phyloP scores from a whole-genome alignment of 2,113 vertebrate species.

The Corydoras maculifer region DNA sequence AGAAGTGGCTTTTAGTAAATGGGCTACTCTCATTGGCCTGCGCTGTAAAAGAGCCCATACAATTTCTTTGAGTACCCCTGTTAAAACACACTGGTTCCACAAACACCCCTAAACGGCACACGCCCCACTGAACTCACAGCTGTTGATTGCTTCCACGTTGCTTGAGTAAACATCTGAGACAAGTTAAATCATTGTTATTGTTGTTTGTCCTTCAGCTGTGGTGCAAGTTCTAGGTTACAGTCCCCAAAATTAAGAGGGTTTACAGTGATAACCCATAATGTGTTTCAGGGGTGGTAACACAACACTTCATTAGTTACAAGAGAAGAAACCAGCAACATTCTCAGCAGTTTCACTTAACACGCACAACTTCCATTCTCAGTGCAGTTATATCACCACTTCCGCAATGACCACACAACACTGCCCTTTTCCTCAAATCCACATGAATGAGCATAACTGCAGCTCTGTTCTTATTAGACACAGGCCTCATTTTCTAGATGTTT shows the following conservation, averaged over 20 bases:
- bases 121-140: slow-evolving; percentile 10
- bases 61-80: slow-evolving; percentile 9
- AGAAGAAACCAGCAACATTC: slow-evolving; percentile 19
- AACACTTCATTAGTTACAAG: slow-evolving; percentile 44
- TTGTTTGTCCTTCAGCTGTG: slow-evolving; percentile 44
- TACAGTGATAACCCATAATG: slow-evolving; percentile 17
- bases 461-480: slow-evolving; percentile 38
- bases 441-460: slow-evolving; percentile 14
- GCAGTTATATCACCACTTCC: slow-evolving; percentile 11
- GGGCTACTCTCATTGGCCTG: slow-evolving; percentile 7
- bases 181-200: slow-evolving; percentile 49
- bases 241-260: slow-evolving; percentile 14
- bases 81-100: slow-evolving; percentile 32
- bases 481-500: slow-evolving; percentile 30
- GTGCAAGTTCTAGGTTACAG: slow-evolving; percentile 17
- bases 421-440: slow-evolving; percentile 11
- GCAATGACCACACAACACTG: slow-evolving; percentile 17
- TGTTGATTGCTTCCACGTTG: slow-evolving; percentile 46
- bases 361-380: slow-evolving; percentile 44
- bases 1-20: slow-evolving; percentile 23
- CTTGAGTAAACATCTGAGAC: slow-evolving; percentile 53
- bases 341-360: not conserved
- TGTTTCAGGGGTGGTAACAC: not conserved
- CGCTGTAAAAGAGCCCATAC: slow-evolving; percentile 6
- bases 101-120: slow-evolving; percentile 32